Conservation (phyloP, 1,140 invertebrate genomes). For the Sinella curviseta region DNA sequence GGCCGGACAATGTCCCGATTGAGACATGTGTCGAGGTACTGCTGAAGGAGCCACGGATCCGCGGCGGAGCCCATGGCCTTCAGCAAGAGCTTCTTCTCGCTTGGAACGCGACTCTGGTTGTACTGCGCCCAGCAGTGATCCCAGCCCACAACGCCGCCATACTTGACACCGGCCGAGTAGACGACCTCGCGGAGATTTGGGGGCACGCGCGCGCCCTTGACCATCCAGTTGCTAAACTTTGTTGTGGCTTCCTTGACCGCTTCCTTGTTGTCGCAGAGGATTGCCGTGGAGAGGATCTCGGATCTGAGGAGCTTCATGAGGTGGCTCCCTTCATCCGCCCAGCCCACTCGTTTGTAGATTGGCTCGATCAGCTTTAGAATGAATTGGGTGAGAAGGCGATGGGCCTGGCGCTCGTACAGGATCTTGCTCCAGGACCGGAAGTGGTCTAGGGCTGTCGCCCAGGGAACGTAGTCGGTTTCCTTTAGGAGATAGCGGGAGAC, state of each 20-base stretch:
- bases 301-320: slow-evolving; percentile 65
- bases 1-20: slow-evolving; percentile 67
- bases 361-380: slow-evolving; percentile 64
- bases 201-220: slow-evolving; percentile 60
- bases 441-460: slow-evolving; percentile 70
- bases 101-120: slow-evolving; percentile 66
- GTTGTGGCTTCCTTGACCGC: slow-evolving; percentile 65
- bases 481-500: slow-evolving; percentile 69
- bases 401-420: slow-evolving; percentile 66
- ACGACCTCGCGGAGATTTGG: slow-evolving; percentile 73
- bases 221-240: slow-evolving; percentile 69
- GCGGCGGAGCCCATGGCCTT: slow-evolving; percentile 68
- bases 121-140: slow-evolving; percentile 72
- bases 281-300: slow-evolving; percentile 62
- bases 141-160: slow-evolving; percentile 73
- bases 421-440: slow-evolving; percentile 68
- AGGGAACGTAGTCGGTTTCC: slow-evolving; percentile 73
- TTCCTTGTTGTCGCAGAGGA: slow-evolving; percentile 64
- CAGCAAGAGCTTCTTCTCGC: slow-evolving; percentile 68
- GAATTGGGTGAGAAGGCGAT: slow-evolving; percentile 66
- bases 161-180: slow-evolving; percentile 70
- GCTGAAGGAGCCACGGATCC: slow-evolving; percentile 71
- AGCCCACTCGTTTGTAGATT: slow-evolving; percentile 64
- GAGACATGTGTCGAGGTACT: slow-evolving; percentile 67
- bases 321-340: slow-evolving; percentile 68